Conservation (phyloP, 2,113 vertebrate species). For the Petrocephalus zakoni region DNA sequence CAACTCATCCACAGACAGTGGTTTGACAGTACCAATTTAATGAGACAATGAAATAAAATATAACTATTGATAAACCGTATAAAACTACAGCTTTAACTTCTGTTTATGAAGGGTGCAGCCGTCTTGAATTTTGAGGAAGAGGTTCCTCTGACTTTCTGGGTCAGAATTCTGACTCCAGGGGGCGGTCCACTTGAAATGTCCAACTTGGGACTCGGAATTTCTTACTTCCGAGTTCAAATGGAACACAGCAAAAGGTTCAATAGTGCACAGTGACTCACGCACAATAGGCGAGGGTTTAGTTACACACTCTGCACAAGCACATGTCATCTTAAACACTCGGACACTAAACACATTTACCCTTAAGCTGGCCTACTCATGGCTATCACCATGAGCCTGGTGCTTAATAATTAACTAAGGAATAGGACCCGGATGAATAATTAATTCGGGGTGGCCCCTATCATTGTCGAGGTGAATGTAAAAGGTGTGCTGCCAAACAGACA, state of each 20-base stretch:
- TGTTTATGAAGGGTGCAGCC: not conserved
- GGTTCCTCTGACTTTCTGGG: not conserved
- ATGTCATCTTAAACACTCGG: not conserved
- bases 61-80: not conserved
- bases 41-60: not conserved
- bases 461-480: not conserved
- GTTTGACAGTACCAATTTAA: not conserved
- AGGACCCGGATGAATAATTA: slow-evolving; percentile 9
- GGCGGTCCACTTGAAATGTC: not conserved
- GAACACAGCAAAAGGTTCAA: not conserved
- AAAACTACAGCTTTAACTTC: too few relatives aligned
- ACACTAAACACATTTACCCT: not conserved
- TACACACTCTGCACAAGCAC: not conserved
- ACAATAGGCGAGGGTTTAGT: not conserved
- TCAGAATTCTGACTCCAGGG: not conserved
- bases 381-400: not conserved
- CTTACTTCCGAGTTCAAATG: not conserved
- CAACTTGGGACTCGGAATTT: not conserved
- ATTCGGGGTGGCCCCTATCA: not conserved
- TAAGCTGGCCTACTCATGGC: not conserved
- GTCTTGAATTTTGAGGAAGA: not conserved
- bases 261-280: not conserved
- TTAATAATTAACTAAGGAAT: slow-evolving; percentile 13
- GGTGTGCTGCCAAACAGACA: not conserved
- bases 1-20: not conserved